Evolutionary conservation across 2,113 vertebrate genomes (phyloP), one percentile per base, ranked within the genome.

Genomic region (Heliornis fulica): DNA sequence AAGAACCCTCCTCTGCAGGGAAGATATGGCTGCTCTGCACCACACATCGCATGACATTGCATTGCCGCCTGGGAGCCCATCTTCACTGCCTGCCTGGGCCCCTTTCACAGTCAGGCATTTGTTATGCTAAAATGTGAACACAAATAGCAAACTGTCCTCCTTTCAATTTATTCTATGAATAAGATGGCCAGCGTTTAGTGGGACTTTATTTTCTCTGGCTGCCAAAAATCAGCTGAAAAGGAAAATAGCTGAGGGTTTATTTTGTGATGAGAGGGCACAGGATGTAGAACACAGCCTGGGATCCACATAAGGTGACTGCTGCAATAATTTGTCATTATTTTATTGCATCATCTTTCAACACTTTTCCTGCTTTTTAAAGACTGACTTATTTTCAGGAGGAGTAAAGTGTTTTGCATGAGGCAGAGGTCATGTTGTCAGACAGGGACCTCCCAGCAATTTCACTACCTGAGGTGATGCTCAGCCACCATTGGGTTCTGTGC

Each of bases 261-360:
- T 85, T 75, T 64, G 21, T 56, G 48, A 74, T 0, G 0, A 53
- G 61, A 68, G 63, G 28, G n/a, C 50, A 56, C 36, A 28, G 0
- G 0, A 25, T 17, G 25, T 25, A 83, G 14, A 76, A 46, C 40
- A 72, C 50, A 38, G 19, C 15, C 66, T 34, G 20, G 19, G 32
- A 80, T 88, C 48, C 92, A 43, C 53, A 26, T 63, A 48, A 83
- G 56, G 50, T 0, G 0, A 57, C 21, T 15, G 29, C 21, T 66
- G 69, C 46, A 89, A 21, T 70, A 53, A 80, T 66, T 88, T 59
- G 13, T 69, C 53, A 57, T 94, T 65, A 54, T 66, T 88, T 94
- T 77, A 21, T 66, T 83, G 36, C 65, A 38, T 54, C 34, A 38
- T 54, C 70, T 94, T 70, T 51, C 56, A 78, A 41, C 9, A 65